phyloP scores from a whole-genome alignment of 2,113 vertebrate species.

The Corythornis cristatus region DNA sequence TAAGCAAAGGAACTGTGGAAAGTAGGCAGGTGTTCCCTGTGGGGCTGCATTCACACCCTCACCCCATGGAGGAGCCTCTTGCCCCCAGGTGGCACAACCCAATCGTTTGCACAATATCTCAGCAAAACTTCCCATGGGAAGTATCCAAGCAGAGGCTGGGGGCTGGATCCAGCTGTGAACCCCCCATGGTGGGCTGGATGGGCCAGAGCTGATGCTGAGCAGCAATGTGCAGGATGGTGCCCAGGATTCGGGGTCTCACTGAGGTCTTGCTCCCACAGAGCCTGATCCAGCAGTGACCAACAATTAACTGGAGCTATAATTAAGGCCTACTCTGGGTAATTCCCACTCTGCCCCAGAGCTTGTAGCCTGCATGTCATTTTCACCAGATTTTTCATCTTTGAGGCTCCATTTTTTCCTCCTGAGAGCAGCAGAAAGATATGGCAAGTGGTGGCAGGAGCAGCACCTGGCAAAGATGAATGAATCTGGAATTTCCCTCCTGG shows the following conservation, averaged over 20 bases:
- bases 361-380: not conserved
- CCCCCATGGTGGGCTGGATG: not conserved
- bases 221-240: not conserved
- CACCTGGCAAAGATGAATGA: not conserved
- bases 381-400: not conserved
- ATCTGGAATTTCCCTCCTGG: not conserved
- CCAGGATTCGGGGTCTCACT: not conserved
- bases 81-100: not conserved
- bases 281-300: not conserved
- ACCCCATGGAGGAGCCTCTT: not conserved
- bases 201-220: not conserved
- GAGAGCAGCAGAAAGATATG: not conserved
- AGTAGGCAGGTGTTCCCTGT: rapidly evolving
- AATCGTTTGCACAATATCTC: not conserved
- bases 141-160: not conserved
- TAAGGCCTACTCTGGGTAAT: not conserved
- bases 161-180: not conserved
- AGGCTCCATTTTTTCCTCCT: not conserved
- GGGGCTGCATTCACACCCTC: rapidly evolving
- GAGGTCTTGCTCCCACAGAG: rapidly evolving
- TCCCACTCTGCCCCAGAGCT: not conserved
- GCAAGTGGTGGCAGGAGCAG: not conserved
- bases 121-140: not conserved
- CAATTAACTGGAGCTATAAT: not conserved
- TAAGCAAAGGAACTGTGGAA: rapidly evolving